Evolutionary conservation across 2,888 invertebrate genomes (phyloP), one percentile per base, ranked within the genome.

Genomic region (Epistrophe eligans): DNA sequence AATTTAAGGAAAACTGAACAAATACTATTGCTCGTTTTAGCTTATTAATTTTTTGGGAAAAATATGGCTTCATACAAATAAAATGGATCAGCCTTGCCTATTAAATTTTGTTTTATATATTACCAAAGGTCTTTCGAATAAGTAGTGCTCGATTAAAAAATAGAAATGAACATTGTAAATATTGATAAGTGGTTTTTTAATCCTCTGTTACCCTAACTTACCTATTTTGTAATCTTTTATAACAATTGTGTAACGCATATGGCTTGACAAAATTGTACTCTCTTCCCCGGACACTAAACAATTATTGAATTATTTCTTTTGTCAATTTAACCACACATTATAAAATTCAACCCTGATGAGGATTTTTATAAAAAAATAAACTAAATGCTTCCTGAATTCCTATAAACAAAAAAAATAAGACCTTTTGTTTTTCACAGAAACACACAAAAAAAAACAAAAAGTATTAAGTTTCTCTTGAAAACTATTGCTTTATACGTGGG

Each of bases 401-500:
- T 4, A 35, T 38, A 64, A 38, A 64, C 24, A 72, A 55, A 72
- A 13, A 66, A 1, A 66, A 6, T 40, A 52, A n/a, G 19, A 45
- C 57, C 58, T 48, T 38, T 62, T 35, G 17, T 60, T 32, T 60
- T 38, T 28, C 64, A 64, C n/a, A 40, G 57, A 55, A 70, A 72
- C 17, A 58, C 74, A 43, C 66, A 24, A 57, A 66, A 66, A 77
- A 67, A 28, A 79, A 24, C 24, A 24, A 24, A n/a, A 73, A 77
- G 57, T 77, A 81, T 81, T 85, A 73, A 73, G 72, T 85, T 84
- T 77, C 84, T 32, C 2, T 57, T 57, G 50, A 81, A 81, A 76
- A 64, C 52, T 28, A 62, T 57, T 32, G 0, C n/a, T 10, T 50
- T 40, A 48, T 17, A 15, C 28, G 55, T 55, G 62, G 50, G 35